A percentile compares a stretch with the other conserved stretches of the same genome.
Conservation (phyloP, 2,888 invertebrate genomes). For the Xestia sexstrigata region DNA sequence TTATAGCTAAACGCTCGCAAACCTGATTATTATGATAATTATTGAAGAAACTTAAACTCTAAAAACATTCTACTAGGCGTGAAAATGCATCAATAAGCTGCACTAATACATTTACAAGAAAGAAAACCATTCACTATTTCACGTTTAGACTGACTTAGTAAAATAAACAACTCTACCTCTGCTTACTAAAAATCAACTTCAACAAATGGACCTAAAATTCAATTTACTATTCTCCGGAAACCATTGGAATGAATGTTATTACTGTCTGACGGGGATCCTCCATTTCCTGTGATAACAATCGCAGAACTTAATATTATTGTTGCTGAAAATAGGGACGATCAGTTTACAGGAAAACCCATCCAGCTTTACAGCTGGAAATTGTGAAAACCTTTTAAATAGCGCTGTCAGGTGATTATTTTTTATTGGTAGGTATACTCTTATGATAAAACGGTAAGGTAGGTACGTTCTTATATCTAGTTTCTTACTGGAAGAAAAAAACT, state of each 20-base stretch:
- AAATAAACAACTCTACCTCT: conserved; percentile 23
- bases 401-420: background rate
- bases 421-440: background rate
- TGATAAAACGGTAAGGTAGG: background rate
- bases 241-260: conserved; percentile 39
- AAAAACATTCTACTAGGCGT: background rate
- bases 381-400: conserved; percentile 17
- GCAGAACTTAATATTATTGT: conserved; percentile 24
- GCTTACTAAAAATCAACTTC: conserved; percentile 35
- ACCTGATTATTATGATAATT: background rate
- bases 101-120: background rate
- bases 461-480: background rate
- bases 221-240: conserved; percentile 40
- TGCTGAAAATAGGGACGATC: conserved; percentile 11
- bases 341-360: background rate
- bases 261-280: conserved; percentile 22
- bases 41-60: background rate
- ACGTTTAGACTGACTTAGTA: background rate
- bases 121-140: conserved; percentile 5
- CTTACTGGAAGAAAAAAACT: background rate
- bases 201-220: conserved; percentile 28
- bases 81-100: conserved; percentile 8
- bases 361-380: conserved; percentile 7
- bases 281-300: conserved; percentile 39
- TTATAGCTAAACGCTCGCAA: background rate